Conservation (phyloP, 1,140 invertebrate species). For the Conus betulinus region DNA sequence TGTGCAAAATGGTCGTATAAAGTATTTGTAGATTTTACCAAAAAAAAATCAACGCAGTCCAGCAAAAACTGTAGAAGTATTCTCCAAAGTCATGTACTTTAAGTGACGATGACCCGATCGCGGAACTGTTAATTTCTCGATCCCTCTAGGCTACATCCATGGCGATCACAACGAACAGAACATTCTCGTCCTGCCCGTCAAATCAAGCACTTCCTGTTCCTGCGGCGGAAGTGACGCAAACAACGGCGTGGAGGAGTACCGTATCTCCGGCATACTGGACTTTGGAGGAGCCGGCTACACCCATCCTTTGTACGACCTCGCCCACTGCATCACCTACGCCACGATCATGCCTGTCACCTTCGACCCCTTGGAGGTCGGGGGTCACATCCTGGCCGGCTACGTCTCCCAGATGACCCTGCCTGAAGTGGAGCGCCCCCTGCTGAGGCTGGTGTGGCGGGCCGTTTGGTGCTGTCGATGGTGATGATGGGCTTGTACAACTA, state of each 20-base stretch:
- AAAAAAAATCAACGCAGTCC: too few species aligned
- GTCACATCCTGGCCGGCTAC: constrained; percentile 86
- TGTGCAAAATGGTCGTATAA: too few species aligned
- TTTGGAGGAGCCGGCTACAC: constrained; percentile 87
- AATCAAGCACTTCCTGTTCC: constrained; percentile 69
- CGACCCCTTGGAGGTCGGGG: constrained; percentile 79
- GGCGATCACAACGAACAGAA: constrained; percentile 95
- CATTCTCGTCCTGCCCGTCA: constrained; percentile 50
- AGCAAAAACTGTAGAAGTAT: too few species aligned
- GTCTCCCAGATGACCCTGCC: constrained; percentile 79
- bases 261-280: constrained; percentile 83
- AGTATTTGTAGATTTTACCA: too few species aligned
- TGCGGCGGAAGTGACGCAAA: neutral
- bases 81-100: too few species aligned
- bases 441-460: constrained; percentile 85
- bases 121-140: too few species aligned
- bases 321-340: constrained; percentile 88
- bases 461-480: constrained; percentile 88
- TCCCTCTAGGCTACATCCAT: constrained; percentile 84
- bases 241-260: constrained; percentile 52
- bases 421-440: constrained; percentile 80
- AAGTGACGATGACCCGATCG: too few species aligned
- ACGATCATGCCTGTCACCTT: constrained; percentile 81
- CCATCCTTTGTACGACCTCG: constrained; percentile 88
- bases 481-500: constrained; percentile 86